These are phyloP conservation scores for Paramormyrops kingsleyae DNA, from an alignment of 2,113 vertebrate genomes.

Conservation along the genomic window DNA sequence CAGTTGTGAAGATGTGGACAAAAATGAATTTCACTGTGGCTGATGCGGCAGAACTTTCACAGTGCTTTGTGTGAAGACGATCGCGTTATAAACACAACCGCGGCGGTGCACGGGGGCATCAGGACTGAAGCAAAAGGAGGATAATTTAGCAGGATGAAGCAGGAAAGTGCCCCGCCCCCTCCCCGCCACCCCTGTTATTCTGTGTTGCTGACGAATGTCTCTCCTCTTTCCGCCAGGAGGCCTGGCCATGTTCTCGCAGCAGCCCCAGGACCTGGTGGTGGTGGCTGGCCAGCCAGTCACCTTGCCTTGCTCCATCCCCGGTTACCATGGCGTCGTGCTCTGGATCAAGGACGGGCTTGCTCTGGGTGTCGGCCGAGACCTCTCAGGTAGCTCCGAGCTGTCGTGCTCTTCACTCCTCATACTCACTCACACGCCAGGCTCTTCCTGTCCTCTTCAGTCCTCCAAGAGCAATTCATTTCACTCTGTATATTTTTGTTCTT, in stretches of 20 bases:
- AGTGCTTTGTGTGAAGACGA: background rate
- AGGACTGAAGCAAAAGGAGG: background rate
- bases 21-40: background rate
- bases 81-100: background rate
- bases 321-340: slow-evolving; percentile 87
- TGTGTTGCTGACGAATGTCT: background rate
- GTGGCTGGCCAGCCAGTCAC: slow-evolving; percentile 88
- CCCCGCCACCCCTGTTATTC: background rate
- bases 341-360: slow-evolving; percentile 97
- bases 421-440: background rate
- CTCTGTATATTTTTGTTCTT: background rate
- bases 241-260: slow-evolving; percentile 82
- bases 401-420: background rate
- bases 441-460: background rate
- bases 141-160: background rate
- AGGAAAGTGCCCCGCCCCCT: no score
- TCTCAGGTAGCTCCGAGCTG: slow-evolving; percentile 72
- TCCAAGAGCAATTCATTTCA: background rate
- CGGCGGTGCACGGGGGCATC: background rate
- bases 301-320: slow-evolving; percentile 81
- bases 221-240: slow-evolving; percentile 54
- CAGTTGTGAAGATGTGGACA: background rate
- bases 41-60: background rate
- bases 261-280: slow-evolving; percentile 93
- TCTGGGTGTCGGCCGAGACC: slow-evolving; percentile 86